Percentiles rank a stretch among this genome's conserved stretches.
phyloP scores from a whole-genome alignment of 2,888 invertebrate genomes.

The Julus scandinavius region DNA sequence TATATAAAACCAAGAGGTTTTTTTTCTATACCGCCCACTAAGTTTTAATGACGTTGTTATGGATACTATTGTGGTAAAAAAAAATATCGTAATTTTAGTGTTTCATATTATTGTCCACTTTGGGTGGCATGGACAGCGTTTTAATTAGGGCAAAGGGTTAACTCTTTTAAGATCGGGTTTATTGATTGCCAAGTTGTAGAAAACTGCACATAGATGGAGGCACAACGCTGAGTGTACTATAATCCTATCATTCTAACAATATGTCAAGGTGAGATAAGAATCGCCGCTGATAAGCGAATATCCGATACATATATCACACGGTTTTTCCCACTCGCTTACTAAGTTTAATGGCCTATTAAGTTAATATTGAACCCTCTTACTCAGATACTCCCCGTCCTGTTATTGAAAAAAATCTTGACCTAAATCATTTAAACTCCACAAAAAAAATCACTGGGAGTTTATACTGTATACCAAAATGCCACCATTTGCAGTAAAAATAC shows the following conservation, averaged over 20 bases:
- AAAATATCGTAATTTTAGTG: no score
- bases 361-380: no score
- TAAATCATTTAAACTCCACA: no score
- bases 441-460: no score
- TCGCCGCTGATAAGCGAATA: neutral
- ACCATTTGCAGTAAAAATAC: no score
- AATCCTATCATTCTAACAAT: neutral
- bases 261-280: neutral
- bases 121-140: neutral
- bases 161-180: neutral
- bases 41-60: constrained; percentile 4
- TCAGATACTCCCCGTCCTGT: no score
- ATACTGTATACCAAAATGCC: no score
- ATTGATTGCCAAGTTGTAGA: neutral
- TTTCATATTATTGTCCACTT: neutral
- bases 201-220: neutral
- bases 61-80: neutral
- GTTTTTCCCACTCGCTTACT: no score
- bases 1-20: neutral
- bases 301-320: no score
- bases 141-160: neutral
- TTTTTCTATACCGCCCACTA: neutral
- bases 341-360: no score
- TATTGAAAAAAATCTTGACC: no score
- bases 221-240: neutral